A percentile compares a stretch with the other conserved stretches of the same genome.
Evolutionary conservation across 2,113 vertebrate species (phyloP).

Genomic region (Chlamydotis undulata): DNA sequence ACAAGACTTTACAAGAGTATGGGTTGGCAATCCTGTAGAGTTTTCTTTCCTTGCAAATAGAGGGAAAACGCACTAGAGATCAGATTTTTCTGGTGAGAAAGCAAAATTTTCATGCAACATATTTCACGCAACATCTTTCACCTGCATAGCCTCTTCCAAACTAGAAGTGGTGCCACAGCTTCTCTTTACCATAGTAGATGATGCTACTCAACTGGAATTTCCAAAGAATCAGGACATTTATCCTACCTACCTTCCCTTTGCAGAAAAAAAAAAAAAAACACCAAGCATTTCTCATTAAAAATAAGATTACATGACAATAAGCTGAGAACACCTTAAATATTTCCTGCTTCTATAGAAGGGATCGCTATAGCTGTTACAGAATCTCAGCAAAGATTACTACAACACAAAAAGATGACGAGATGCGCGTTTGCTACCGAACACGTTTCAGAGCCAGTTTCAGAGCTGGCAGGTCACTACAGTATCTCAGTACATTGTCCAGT

Average conservation of each 20-base stretch:
- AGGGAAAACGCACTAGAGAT: neutral
- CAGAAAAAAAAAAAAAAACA: neutral
- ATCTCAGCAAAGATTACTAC: neutral
- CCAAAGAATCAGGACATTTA: neutral
- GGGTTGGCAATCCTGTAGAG: neutral
- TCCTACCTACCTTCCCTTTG: neutral
- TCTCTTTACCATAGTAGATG: neutral
- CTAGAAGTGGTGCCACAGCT: neutral
- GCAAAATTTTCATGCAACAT: neutral
- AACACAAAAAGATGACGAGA: neutral
- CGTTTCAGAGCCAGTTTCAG: neutral
- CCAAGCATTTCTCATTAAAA: neutral
- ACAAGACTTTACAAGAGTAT: neutral
- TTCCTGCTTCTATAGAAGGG: neutral
- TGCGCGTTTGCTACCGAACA: neutral
- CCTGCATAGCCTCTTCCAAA: neutral
- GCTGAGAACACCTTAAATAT: neutral
- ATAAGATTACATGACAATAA: neutral
- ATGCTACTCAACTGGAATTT: neutral
- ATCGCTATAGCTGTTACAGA: neutral
- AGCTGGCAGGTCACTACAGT: neutral
- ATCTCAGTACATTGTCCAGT: neutral
- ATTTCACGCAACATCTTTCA: neutral
- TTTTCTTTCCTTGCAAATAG: neutral
- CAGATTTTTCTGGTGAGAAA: neutral